A percentile compares a stretch with the other conserved stretches of the same genome.
These are phyloP conservation scores for Pseudomyrmex cubaensis DNA, from an alignment of 1,140 invertebrate species.

Conservation along the genomic window DNA sequence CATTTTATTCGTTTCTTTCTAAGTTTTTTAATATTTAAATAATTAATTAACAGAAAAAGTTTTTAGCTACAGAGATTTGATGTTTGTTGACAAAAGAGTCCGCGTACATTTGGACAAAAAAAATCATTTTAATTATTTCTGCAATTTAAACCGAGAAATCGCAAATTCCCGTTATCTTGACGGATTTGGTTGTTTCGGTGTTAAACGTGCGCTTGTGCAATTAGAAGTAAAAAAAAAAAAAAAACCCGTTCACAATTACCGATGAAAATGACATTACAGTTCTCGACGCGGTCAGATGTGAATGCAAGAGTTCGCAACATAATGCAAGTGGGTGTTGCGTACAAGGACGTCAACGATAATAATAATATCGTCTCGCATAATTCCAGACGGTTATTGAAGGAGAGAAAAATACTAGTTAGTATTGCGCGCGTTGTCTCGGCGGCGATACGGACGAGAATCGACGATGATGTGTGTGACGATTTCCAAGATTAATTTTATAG, in stretches of 20 bases:
- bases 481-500: constrained; percentile 25
- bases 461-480: neutral
- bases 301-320: constrained; percentile 16
- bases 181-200: neutral
- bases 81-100: too few species aligned
- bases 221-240: neutral
- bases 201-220: neutral
- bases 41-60: too few species aligned
- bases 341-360: constrained; percentile 36
- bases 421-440: neutral
- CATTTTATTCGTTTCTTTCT: too few species aligned
- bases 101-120: too few species aligned
- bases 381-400: constrained; percentile 30
- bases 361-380: constrained; percentile 23
- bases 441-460: neutral
- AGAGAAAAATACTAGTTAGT: constrained; percentile 35
- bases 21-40: too few species aligned
- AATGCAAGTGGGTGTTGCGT: constrained; percentile 55
- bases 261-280: constrained; percentile 16
- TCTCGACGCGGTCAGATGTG: neutral
- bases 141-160: too few species aligned
- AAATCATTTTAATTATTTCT: too few species aligned
- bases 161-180: neutral
- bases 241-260: neutral
- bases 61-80: too few species aligned